Percentiles rank a stretch among this genome's conserved stretches.
Evolutionary conservation across 2,888 invertebrate species (phyloP).

Genomic region (Pseudococcus viburni): DNA sequence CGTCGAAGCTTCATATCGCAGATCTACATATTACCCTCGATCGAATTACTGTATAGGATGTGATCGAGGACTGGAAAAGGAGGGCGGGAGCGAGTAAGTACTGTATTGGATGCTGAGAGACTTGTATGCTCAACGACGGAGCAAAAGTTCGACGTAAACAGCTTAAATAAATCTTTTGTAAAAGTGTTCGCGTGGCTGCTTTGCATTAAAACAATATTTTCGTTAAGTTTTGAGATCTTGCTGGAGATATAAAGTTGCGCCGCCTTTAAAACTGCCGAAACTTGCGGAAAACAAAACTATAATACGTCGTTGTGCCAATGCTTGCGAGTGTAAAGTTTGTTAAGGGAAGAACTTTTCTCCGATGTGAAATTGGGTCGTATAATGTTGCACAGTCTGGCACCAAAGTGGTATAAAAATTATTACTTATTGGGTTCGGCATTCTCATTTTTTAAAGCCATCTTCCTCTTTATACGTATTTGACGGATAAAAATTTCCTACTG

Average conservation of each 20-base stretch:
- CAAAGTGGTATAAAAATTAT: constrained; percentile 37
- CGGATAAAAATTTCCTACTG: background rate
- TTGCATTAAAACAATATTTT: constrained; percentile 59
- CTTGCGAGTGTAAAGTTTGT: constrained; percentile 34
- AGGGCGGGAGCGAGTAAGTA: background rate
- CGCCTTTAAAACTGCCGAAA: constrained; percentile 38
- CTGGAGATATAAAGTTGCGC: constrained; percentile 42
- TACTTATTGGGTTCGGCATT: constrained; percentile 23
- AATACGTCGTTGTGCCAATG: constrained; percentile 10
- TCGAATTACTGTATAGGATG: background rate
- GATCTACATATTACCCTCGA: constrained; percentile 26
- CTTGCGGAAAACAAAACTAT: constrained; percentile 38
- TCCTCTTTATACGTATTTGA: background rate
- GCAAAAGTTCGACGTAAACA: constrained; percentile 51
- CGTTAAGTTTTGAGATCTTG: constrained; percentile 52
- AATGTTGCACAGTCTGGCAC: constrained; percentile 54
- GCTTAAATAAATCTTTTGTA: constrained; percentile 57
- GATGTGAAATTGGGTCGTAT: constrained; percentile 50
- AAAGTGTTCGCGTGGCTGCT: constrained; percentile 56
- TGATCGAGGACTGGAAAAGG: background rate
- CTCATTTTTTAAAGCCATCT: constrained; percentile 23
- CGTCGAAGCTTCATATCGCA: background rate
- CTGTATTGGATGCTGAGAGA: background rate
- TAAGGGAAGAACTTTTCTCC: constrained; percentile 17
- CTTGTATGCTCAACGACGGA: constrained; percentile 1